Percentiles rank a stretch among this genome's conserved stretches.
Conservation (phyloP, 1,140 invertebrate species). For the Bombus difficillimus region DNA sequence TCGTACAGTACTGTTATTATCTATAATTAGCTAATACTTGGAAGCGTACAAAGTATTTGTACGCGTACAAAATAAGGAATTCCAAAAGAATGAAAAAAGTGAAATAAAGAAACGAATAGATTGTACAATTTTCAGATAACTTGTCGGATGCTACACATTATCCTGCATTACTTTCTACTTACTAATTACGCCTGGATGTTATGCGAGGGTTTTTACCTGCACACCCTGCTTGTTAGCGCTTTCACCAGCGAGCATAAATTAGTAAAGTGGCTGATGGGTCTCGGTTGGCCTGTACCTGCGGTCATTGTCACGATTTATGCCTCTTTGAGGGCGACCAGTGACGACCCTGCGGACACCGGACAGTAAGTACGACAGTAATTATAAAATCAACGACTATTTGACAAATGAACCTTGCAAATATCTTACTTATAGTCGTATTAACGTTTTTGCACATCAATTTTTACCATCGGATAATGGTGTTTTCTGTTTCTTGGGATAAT, state of each 20-base stretch:
- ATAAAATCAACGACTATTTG: background rate
- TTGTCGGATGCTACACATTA: slow-evolving; percentile 92
- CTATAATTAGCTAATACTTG: background rate
- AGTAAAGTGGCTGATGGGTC: slow-evolving; percentile 90
- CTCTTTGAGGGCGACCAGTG: slow-evolving; percentile 83
- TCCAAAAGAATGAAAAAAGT: background rate
- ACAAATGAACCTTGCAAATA: background rate
- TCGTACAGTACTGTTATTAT: background rate
- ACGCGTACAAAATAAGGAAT: background rate
- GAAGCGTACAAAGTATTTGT: too few species aligned
- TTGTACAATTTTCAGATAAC: slow-evolving; percentile 84
- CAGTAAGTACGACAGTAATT: slow-evolving; percentile 83
- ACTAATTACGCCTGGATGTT: slow-evolving; percentile 98
- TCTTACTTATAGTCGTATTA: background rate
- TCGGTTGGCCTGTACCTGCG: slow-evolving; percentile 93
- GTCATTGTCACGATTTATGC: slow-evolving; percentile 88
- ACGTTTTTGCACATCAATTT: background rate
- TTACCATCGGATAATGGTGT: background rate
- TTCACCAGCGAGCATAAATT: slow-evolving; percentile 94
- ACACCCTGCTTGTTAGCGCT: slow-evolving; percentile 94
- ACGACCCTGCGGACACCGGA: slow-evolving; percentile 83
- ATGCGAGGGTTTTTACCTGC: slow-evolving; percentile 96
- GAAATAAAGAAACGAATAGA: background rate
- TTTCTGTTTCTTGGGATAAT: background rate
- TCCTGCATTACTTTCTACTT: slow-evolving; percentile 94